Evolutionary conservation across 2,113 vertebrate genomes (phyloP), one percentile per base, ranked within the genome.

Genomic region (Nothobranchius furzeri): DNA sequence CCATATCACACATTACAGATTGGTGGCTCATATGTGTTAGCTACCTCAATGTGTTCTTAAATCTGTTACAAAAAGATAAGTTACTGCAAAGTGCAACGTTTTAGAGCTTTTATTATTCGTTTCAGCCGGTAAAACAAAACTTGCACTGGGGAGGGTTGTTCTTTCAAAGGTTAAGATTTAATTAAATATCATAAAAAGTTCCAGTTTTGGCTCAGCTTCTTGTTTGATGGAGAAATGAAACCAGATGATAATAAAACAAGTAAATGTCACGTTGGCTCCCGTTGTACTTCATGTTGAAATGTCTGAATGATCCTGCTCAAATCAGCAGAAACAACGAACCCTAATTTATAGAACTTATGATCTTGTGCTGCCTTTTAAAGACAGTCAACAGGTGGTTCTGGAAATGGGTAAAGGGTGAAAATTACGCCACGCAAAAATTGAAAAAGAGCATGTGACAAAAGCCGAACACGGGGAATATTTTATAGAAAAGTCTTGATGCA

Each of bases 251-350:
- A 83, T 78, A 40, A 71, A 70, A 78, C 64, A 60, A 62, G 70
- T 70, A 87, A 88, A 88, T 87, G 84, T 88, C 86, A 88, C 15
- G 42, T 13, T 61, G 69, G 61, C 76, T 77, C 77, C 72, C 77
- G 64, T 68, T 54, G 60, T 65, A 54, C 57, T 61, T 55, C 12
- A 54, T 49, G 81, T 70, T 53, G 37, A 87, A 90, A 90, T 89
- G 83, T 87, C 87, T 77, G 13, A 3, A 17, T 42, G 60, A 43
- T 73, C 57, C 59, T 43, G 24, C 60, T 73, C 20, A 68, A 37
- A 75, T 72, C 17, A 80, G 45, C 20, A 56, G 53, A 68, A 52
- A 73, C 62, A 69, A 17, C 52, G 45, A 4, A 53, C 52, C 47
- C 55, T 24, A 12, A 70, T 61, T 75, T 47, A 68, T 51, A 56